A percentile compares a stretch with the other conserved stretches of the same genome.
These are phyloP conservation scores for Onychostruthus taczanowskii DNA, from an alignment of 2,113 vertebrate genomes.

Conservation along the genomic window DNA sequence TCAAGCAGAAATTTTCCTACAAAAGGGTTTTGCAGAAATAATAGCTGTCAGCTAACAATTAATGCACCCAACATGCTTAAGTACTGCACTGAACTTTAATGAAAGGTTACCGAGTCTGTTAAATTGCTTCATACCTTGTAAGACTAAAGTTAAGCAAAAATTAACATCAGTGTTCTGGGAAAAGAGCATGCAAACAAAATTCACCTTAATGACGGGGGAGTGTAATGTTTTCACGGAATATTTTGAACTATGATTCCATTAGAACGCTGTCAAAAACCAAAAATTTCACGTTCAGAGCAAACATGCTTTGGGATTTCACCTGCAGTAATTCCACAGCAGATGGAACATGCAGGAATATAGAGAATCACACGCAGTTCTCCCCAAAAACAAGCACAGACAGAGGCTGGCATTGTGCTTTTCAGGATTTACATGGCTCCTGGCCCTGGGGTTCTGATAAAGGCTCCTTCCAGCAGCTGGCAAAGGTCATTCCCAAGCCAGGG, in stretches of 20 bases:
- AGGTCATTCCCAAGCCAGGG: not conserved
- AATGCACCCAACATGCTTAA: conserved; percentile 74
- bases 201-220: conserved; percentile 62
- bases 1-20: conserved; percentile 74
- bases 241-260: conserved; percentile 60
- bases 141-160: conserved; percentile 77
- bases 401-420: not conserved
- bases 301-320: not conserved
- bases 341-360: rapidly evolving
- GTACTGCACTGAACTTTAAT: conserved; percentile 76
- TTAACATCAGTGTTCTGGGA: conserved; percentile 72
- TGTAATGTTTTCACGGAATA: conserved; percentile 64
- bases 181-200: conserved; percentile 72
- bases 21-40: conserved; percentile 74
- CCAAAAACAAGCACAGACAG: rapidly evolving
- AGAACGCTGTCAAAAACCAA: conserved; percentile 42
- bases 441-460: not conserved
- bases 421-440: not conserved
- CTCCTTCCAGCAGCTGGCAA: not conserved
- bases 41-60: conserved; percentile 81
- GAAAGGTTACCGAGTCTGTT: conserved; percentile 77
- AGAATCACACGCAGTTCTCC: not conserved
- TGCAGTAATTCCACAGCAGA: not conserved
- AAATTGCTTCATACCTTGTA: conserved; percentile 73
- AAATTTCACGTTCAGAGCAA: not conserved